Evolutionary conservation across 2,888 invertebrate genomes (phyloP).

Genomic region (Nebria brevicollis): DNA sequence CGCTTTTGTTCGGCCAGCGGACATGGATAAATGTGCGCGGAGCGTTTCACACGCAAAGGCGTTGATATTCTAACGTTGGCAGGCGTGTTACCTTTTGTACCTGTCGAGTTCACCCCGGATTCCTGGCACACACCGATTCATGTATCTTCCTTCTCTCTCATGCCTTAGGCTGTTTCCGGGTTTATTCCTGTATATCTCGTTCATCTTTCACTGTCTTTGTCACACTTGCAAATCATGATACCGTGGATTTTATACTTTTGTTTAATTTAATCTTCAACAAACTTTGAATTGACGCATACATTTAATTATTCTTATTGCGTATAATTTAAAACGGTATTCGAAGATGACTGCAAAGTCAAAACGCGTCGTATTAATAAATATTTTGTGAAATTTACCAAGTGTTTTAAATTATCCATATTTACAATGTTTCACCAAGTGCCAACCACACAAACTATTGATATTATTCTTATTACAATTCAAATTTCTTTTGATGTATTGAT

Average conservation of each 20-base stretch:
- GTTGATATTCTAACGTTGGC: slow-evolving; percentile 21
- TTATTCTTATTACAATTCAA: background rate
- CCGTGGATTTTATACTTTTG: background rate
- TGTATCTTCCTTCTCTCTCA: background rate
- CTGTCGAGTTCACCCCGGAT: slow-evolving; percentile 20
- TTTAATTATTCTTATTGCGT: background rate
- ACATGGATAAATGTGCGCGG: slow-evolving; percentile 14
- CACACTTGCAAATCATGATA: background rate
- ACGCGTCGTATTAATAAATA: too few relatives aligned
- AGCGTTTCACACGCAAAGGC: slow-evolving; percentile 19
- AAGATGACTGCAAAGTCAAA: too few relatives aligned
- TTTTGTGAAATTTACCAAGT: too few relatives aligned
- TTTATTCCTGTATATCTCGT: slow-evolving; percentile 8
- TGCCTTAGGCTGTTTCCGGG: slow-evolving; percentile 11
- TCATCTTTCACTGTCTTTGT: background rate
- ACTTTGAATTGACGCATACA: background rate
- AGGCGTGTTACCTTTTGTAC: slow-evolving; percentile 21
- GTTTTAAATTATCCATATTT: too few relatives aligned
- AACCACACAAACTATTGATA: too few relatives aligned
- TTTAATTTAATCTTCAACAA: background rate
- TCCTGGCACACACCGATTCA: slow-evolving; percentile 10
- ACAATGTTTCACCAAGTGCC: too few relatives aligned
- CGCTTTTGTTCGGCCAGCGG: slow-evolving; percentile 21
- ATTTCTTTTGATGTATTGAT: too few relatives aligned
- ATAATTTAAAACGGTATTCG: too few relatives aligned